Evolutionary conservation across 2,113 vertebrate genomes (phyloP).

Genomic region (Sus scrofa): DNA sequence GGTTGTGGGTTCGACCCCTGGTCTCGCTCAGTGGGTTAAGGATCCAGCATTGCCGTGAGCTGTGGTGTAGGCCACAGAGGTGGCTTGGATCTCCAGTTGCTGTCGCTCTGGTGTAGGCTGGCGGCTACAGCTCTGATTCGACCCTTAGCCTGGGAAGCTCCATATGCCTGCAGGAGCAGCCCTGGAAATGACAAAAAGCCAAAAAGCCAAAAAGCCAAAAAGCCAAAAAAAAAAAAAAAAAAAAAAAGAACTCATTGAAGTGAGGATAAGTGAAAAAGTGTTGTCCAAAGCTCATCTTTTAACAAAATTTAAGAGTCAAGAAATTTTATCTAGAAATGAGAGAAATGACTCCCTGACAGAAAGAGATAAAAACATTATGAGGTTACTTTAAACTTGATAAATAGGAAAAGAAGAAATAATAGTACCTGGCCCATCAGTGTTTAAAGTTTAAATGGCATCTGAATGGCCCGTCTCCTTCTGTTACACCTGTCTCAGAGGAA

Average conservation of each 20-base stretch:
- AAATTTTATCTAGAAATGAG: conserved; percentile 23
- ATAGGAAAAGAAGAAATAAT: background rate
- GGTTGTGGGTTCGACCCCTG: too few species aligned
- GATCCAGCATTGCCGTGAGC: too few species aligned
- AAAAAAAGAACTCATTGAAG: background rate
- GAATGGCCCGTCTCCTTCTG: background rate
- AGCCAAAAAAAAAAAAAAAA: too few species aligned
- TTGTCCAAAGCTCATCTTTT: background rate
- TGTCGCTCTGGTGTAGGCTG: too few species aligned
- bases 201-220: too few species aligned
- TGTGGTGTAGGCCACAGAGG: too few species aligned
- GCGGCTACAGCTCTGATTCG: too few species aligned
- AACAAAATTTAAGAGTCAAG: conserved; percentile 40
- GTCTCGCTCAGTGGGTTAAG: too few species aligned
- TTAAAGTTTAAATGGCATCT: conserved; percentile 32
- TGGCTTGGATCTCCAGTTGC: too few species aligned
- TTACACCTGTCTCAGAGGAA: conserved; percentile 36
- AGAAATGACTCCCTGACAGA: conserved; percentile 33
- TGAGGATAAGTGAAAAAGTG: background rate
- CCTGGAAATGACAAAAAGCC: too few species aligned
- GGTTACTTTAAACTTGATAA: conserved; percentile 56
- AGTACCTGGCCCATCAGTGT: background rate
- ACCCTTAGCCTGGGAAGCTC: too few species aligned
- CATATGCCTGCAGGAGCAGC: too few species aligned
- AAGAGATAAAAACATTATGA: conserved; percentile 38